Evolutionary conservation across 2,888 invertebrate genomes (phyloP).

Genomic region (Xestoiulus laeticollis): DNA sequence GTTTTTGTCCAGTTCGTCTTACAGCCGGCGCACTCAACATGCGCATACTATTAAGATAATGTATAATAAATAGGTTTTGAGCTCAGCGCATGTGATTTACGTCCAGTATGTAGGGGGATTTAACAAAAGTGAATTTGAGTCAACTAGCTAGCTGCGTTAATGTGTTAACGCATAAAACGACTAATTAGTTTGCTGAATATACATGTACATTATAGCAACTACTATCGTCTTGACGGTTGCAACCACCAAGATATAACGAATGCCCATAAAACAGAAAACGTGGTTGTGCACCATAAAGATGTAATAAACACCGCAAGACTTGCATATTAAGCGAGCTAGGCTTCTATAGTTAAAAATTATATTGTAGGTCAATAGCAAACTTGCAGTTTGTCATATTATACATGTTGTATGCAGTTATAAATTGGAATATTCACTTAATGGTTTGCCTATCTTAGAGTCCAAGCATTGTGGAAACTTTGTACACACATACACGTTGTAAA

Average conservation of each 20-base stretch:
- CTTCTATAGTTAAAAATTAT: background rate
- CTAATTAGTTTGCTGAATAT: constrained; percentile 32
- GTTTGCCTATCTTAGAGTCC: no score
- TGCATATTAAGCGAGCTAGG: background rate
- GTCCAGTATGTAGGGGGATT: no score
- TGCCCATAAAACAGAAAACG: constrained; percentile 14
- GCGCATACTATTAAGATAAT: no score
- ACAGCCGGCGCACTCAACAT: no score
- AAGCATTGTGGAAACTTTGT: no score
- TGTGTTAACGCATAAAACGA: constrained; percentile 7
- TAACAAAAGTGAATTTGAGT: constrained; percentile 14
- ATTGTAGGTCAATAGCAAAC: background rate
- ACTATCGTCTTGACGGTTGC: background rate
- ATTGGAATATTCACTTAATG: no score
- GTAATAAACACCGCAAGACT: background rate
- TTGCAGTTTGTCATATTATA: background rate
- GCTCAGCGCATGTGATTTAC: no score
- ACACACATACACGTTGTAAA: no score
- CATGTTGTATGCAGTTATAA: no score
- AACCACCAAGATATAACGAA: constrained; percentile 25
- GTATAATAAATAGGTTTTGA: no score
- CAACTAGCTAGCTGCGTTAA: background rate
- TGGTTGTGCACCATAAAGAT: constrained; percentile 14
- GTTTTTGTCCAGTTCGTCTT: no score
- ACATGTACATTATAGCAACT: no score